Conservation (phyloP, 2,888 invertebrate genomes). For the Caenorhabditis imperialis region DNA sequence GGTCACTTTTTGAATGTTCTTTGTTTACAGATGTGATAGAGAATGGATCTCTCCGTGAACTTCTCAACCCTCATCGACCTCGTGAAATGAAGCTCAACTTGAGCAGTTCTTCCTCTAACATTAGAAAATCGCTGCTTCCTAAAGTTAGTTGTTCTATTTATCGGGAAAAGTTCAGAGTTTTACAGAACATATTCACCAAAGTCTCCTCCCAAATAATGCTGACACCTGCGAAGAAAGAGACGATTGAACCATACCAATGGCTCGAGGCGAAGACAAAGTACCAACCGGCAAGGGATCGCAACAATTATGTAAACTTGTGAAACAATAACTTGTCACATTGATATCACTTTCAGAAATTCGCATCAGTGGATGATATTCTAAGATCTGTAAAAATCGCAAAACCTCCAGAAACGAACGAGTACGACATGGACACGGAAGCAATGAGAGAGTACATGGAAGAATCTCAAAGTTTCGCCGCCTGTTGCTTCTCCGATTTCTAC, state of each 20-base stretch:
- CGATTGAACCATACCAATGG: constrained; percentile 56
- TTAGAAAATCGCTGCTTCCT: constrained; percentile 18
- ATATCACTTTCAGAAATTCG: constrained; percentile 56
- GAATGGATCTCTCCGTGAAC: constrained; percentile 4
- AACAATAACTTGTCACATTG: background rate
- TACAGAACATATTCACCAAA: constrained; percentile 30
- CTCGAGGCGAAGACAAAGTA: constrained; percentile 52
- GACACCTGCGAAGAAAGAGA: constrained; percentile 3
- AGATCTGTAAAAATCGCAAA: constrained; percentile 30
- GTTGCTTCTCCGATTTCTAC: constrained; percentile 62
- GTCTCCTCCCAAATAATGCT: constrained; percentile 19
- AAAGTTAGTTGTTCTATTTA: constrained; percentile 4
- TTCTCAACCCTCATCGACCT: constrained; percentile 33
- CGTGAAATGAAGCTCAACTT: constrained; percentile 24
- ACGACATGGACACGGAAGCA: constrained; percentile 59
- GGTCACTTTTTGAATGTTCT: too few species aligned
- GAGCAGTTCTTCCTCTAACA: constrained; percentile 37
- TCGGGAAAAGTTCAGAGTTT: background rate
- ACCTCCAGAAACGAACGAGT: constrained; percentile 47
- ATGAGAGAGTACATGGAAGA: constrained; percentile 56
- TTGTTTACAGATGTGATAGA: constrained; percentile 30
- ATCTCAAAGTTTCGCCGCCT: constrained; percentile 48
- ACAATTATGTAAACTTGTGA: constrained; percentile 38
- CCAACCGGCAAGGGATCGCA: constrained; percentile 53
- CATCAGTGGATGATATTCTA: constrained; percentile 57